A percentile compares a stretch with the other conserved stretches of the same genome.
Conservation (phyloP, 92 coral and sea anemone species). For the Epizoanthus rinbou region DNA sequence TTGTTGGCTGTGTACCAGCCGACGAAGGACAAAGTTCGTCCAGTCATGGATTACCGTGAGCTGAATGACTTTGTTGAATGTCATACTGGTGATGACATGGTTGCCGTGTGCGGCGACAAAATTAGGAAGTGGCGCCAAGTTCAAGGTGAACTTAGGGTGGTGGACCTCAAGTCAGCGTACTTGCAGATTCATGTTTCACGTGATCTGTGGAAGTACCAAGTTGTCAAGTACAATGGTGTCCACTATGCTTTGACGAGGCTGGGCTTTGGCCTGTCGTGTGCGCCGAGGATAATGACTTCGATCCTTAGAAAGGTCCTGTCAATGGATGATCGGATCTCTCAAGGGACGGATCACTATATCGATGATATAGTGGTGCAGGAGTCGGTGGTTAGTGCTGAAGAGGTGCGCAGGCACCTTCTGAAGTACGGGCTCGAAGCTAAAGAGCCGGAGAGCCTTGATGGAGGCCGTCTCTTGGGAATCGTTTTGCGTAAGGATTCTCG, state of each 20-base stretch:
- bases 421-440: constrained; percentile 6
- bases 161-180: constrained; percentile 31
- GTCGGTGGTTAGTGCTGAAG: constrained; percentile 1
- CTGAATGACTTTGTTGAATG: constrained; percentile 17
- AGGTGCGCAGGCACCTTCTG: constrained; percentile 1
- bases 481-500: neutral
- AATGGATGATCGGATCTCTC: neutral
- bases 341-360: neutral
- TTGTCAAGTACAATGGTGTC: constrained; percentile 1
- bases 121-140: constrained; percentile 31
- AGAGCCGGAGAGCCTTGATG: constrained; percentile 19
- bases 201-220: constrained; percentile 18
- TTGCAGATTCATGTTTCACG: constrained; percentile 26
- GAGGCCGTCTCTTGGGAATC: constrained; percentile 20
- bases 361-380: constrained; percentile 20
- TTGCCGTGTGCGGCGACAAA: constrained; percentile 31
- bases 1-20: constrained; percentile 19
- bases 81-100: constrained; percentile 20
- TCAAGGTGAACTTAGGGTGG: constrained; percentile 4
- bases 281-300: constrained; percentile 27
- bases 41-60: constrained; percentile 19
- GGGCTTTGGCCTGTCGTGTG: constrained; percentile 32
- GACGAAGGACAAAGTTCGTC: constrained; percentile 19
- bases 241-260: constrained; percentile 22
- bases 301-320: constrained; percentile 3